A percentile compares a stretch with the other conserved stretches of the same genome.
Conservation (phyloP, 1,140 invertebrate species). For the Augochlora pura region DNA sequence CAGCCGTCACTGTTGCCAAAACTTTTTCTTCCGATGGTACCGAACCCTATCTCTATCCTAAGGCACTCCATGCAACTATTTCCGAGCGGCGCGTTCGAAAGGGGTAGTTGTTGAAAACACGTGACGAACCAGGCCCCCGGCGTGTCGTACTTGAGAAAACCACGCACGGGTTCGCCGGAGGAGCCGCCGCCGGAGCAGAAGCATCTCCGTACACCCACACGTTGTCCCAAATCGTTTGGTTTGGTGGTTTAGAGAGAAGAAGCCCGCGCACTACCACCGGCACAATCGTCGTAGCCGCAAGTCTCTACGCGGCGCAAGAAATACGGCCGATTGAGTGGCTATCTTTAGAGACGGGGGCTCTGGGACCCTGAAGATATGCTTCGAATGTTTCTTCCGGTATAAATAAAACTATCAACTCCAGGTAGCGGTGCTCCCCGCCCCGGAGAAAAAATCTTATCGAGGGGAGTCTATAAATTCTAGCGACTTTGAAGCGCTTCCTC, state of each 20-base stretch:
- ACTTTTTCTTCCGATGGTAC: too few species aligned
- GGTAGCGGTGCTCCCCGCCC: neutral
- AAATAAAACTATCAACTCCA: constrained; percentile 37
- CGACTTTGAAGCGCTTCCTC: neutral
- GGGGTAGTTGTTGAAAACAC: neutral
- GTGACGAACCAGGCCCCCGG: constrained; percentile 18
- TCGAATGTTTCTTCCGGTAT: constrained; percentile 45
- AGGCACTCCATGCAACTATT: too few species aligned
- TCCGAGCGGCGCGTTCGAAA: too few species aligned
- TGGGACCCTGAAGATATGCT: constrained; percentile 42
- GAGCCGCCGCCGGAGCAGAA: neutral
- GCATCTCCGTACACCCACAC: constrained; percentile 29
- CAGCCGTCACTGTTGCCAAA: too few species aligned
- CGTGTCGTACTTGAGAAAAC: neutral
- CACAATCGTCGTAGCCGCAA: constrained; percentile 33
- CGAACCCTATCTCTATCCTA: too few species aligned
- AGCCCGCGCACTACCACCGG: constrained; percentile 25
- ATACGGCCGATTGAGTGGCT: constrained; percentile 47
- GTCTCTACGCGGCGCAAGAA: constrained; percentile 31
- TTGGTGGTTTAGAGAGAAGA: constrained; percentile 17
- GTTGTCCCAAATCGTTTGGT: constrained; percentile 41
- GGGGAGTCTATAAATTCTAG: neutral
- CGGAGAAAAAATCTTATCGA: neutral
- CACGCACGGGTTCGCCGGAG: constrained; percentile 10
- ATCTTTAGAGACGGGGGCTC: constrained; percentile 43